These are phyloP conservation scores for Orcinus orca DNA, from an alignment of 2,113 vertebrate species.

Conservation along the genomic window DNA sequence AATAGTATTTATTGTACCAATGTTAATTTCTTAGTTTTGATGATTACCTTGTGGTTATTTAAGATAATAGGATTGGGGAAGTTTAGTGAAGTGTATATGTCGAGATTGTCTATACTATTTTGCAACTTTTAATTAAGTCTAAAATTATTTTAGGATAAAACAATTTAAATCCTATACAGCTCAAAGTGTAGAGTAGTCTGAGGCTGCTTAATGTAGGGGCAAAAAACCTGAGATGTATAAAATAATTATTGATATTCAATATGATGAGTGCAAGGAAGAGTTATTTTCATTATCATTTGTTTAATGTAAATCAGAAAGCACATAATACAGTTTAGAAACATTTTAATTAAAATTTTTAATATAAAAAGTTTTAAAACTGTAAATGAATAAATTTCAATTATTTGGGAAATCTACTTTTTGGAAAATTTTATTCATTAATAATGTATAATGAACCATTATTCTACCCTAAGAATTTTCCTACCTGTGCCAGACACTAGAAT, in stretches of 20 bases:
- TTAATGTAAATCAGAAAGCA: not conserved
- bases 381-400: not conserved
- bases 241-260: not conserved
- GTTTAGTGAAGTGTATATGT: not conserved
- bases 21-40: slow-evolving; percentile 9
- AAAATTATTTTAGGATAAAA: slow-evolving; percentile 1
- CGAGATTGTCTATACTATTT: not conserved
- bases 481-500: not conserved
- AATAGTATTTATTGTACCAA: not conserved
- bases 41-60: not conserved
- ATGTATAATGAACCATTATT: not conserved
- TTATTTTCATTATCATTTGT: slow-evolving; percentile 25
- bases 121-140: not conserved
- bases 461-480: not conserved
- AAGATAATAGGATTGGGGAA: not conserved
- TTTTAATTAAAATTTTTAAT: not conserved
- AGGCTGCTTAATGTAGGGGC: not conserved
- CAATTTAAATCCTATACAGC: not conserved
- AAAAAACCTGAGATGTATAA: not conserved
- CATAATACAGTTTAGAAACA: not conserved
- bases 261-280: not conserved
- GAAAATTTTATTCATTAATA: not conserved
- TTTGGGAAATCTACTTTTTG: not conserved
- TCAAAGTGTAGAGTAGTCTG: not conserved
- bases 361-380: not conserved